Evolutionary conservation across 2,113 vertebrate genomes (phyloP).

Genomic region (Capreolus pygargus): DNA sequence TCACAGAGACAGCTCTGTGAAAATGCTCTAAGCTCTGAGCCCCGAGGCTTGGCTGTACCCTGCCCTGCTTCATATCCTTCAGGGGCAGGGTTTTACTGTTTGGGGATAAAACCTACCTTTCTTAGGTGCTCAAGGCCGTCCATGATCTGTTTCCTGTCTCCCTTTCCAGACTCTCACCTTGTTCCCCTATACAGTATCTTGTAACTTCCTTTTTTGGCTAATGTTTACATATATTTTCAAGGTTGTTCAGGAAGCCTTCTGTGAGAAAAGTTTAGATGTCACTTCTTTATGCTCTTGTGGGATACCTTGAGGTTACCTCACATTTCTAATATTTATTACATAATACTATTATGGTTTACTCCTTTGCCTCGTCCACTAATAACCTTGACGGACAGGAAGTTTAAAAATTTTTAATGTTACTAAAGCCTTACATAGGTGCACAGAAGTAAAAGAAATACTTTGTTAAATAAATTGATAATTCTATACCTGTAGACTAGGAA

Average conservation of each 20-base stretch:
- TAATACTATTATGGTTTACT: neutral
- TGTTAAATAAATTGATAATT: neutral
- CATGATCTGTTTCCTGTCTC: neutral
- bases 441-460: neutral
- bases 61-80: neutral
- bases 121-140: neutral
- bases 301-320: neutral
- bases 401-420: constrained; percentile 3
- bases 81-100: neutral
- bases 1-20: neutral
- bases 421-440: neutral
- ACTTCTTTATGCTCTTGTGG: neutral
- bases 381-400: neutral
- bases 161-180: neutral
- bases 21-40: neutral
- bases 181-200: neutral
- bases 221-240: constrained; percentile 21
- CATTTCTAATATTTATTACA: neutral
- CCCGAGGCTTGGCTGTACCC: neutral
- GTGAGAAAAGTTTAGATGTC: neutral
- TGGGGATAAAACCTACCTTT: neutral
- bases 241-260: neutral
- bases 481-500: neutral
- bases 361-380: neutral
- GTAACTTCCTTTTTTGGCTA: neutral